Base-by-base conservation (phyloP, 2,888 invertebrate species). In the Onchidella celtica region DNA sequence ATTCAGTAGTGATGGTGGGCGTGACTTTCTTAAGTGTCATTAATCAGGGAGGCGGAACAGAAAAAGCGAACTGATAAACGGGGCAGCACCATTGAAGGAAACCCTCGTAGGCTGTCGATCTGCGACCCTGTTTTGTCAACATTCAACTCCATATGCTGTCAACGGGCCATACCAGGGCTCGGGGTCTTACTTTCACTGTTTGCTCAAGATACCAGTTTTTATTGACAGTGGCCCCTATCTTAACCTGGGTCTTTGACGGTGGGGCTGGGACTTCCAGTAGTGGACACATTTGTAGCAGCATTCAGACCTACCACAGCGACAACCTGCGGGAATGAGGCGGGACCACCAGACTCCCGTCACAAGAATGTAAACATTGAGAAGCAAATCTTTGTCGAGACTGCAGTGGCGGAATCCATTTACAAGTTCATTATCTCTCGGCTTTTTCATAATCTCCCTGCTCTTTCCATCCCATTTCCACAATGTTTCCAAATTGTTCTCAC, bases 181-280 rank as follows among this genome's bases (percentile, higher is more conserved):
- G 55, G 34, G n/a, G 57, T 4, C 11, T 55, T 72, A 57, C 72
- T 57, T 57, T 72, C 57, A 6, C 55, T 2, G 34, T 34, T 32
- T 69, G 29, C 57, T 55, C 29, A 1, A 38, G 55, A 34, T 29
- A 21, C 72, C 21, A 21, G 21, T 3, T 29, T 32, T 14, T 57
- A 57, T 55, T 72, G 72, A 57, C 72, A 57, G 38, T 57, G 57
- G 72, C 72, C 57, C 29, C 6, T 72, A 72, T 72, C 72, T 55
- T 57, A 55, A 55, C 57, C n/a, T 21, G 2, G n/a, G 14, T n/a
- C 57, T 29, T 57, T 32, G 0, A 57, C 21, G n/a, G n/a, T n/a
- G 32, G 72, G 57, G 72, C 55, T 72, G 55, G 57, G 57, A 57
- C 72, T 11, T 72, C 34, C 17, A 17, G 29, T n/a, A 72, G n/a